These are phyloP conservation scores for Meiosimyza platycephala DNA, from an alignment of 2,888 invertebrate genomes.

Conservation along the genomic window DNA sequence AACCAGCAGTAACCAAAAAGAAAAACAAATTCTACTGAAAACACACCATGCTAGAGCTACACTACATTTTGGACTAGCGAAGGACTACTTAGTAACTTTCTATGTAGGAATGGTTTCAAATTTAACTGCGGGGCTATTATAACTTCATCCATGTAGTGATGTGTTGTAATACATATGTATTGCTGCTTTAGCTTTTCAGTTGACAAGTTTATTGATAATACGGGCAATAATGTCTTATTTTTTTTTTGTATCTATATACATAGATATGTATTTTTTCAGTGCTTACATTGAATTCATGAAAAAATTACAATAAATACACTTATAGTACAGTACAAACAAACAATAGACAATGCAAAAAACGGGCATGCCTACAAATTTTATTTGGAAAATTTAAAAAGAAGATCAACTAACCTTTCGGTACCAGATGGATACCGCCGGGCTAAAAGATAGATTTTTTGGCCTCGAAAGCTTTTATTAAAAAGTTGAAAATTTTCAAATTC, in stretches of 20 bases:
- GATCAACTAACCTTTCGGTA: constrained; percentile 57
- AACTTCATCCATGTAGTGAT: no score
- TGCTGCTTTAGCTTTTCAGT: no score
- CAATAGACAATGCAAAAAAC: background rate
- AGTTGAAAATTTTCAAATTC: background rate
- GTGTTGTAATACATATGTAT: no score
- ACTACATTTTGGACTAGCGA: no score
- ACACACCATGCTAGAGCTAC: no score
- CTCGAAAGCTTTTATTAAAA: constrained; percentile 52
- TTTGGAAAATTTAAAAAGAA: constrained; percentile 18
- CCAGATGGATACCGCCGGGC: constrained; percentile 57
- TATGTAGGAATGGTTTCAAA: no score
- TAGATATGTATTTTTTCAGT: background rate
- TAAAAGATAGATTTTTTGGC: constrained; percentile 59
- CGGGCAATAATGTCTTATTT: no score
- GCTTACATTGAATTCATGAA: constrained; percentile 5
- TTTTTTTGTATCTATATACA: background rate
- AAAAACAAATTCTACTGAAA: no score
- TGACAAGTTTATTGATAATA: no score
- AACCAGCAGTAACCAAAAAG: no score
- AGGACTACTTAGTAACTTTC: no score
- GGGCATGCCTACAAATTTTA: constrained; percentile 13
- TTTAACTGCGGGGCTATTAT: no score
- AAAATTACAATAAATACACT: background rate
- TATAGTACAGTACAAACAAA: background rate